Base-by-base conservation (phyloP, 2,888 invertebrate genomes). In the Melangyna quadrimaculata region DNA sequence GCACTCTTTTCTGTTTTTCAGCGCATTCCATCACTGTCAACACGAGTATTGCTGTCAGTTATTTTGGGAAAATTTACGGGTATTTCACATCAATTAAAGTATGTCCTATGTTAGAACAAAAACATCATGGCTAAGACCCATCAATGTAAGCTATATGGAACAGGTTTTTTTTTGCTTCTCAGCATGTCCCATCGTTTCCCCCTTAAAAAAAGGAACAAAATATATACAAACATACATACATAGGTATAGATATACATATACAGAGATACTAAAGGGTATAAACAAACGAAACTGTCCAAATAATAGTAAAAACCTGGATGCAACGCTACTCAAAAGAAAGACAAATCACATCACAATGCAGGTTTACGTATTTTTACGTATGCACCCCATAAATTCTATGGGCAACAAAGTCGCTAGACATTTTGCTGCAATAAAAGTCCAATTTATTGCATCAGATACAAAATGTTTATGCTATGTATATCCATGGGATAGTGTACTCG, bases 401-500 rank as follows among this genome's bases (percentile, higher is more conserved):
- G 77, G 86, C 86, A 86, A 86, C 86, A 86, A 86, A 86, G 86
- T 86, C 86, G 86, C 86, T 80, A 86, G 86, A 86, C 86, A 86
- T 86, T 86, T 70, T 86, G 86, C 86, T 86, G 86, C 86, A 86
- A 86, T 86, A 86, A 86, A 86, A 86, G 86, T 86, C 86, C 86
- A 73, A 86, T 86, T 86, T 86, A 86, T 86, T 86, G 86, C 86
- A 86, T 86, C 86, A 86, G 86, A 86, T 86, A 86, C 86, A 86
- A 86, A 86, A 86, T 86, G 86, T 77, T 86, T 86, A 80, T 77
- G 86, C 69, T 48, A 77, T n/a, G n/a, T n/a, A n/a, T 73, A 27
- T 65, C 45, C 45, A 59, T 65, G 43, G 73, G 43, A 69, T 51
- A 53, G n/a, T n/a, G n/a, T n/a, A n/a, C n/a, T 19, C 12, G 40